Conservation (phyloP, 1,140 invertebrate species). For the Schlechtendalia chinensis region DNA sequence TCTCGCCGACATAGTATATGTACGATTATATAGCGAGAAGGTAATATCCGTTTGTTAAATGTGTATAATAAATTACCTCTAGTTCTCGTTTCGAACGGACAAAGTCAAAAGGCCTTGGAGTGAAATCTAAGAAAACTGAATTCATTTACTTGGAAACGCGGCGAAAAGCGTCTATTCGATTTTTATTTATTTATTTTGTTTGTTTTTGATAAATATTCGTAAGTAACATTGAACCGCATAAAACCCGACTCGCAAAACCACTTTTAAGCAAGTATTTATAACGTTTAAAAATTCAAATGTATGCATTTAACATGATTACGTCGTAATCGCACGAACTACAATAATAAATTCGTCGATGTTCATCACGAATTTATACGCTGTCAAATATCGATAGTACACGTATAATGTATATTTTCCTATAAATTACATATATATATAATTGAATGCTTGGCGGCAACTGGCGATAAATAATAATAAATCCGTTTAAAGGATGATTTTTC, state of each 20-base stretch:
- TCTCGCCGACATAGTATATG: too few species aligned
- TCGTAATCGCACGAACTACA: too few species aligned
- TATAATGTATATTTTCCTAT: too few species aligned
- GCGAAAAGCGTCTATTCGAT: neutral
- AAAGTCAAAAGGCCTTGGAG: too few species aligned
- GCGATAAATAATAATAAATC: too few species aligned
- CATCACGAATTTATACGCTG: neutral
- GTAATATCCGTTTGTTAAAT: too few species aligned
- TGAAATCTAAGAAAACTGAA: neutral
- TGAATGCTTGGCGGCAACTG: too few species aligned
- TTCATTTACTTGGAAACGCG: conserved; percentile 3
- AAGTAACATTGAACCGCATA: neutral
- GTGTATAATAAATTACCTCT: neutral
- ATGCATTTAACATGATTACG: neutral
- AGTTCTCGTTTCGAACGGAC: neutral
- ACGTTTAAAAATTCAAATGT: neutral
- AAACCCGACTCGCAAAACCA: neutral
- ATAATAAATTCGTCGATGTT: neutral
- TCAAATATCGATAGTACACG: neutral
- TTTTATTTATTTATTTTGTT: neutral
- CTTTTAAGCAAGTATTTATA: too few species aligned
- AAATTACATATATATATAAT: too few species aligned
- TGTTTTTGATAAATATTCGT: neutral
- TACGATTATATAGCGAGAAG: too few species aligned
- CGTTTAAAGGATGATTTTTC: too few species aligned